These are phyloP conservation scores for Apostichopus parvimensis DNA, from an alignment of 35 echinoderm and acorn worm species.

Conservation along the genomic window DNA sequence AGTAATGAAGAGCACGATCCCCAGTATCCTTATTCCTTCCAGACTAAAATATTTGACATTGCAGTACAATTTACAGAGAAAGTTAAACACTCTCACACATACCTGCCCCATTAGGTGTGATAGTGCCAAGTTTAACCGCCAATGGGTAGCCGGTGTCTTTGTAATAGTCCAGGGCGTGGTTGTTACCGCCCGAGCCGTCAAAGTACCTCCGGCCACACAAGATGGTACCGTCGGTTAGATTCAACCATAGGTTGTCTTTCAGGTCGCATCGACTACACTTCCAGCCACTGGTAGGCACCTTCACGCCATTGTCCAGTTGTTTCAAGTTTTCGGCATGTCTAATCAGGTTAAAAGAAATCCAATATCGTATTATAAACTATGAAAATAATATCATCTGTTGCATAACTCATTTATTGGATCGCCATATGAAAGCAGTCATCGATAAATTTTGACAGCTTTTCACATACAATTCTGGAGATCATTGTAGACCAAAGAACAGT, in stretches of 20 bases:
- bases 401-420: too few species aligned
- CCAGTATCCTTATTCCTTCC: too few species aligned
- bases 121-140: conserved; percentile 92
- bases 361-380: too few species aligned
- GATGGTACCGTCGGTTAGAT: conserved; percentile 89
- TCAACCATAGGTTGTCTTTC: conserved; percentile 95
- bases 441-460: too few species aligned
- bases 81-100: neutral
- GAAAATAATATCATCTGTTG: too few species aligned
- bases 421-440: too few species aligned
- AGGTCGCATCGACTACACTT: conserved; percentile 90
- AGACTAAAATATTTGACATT: too few species aligned
- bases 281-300: conserved; percentile 90
- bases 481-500: too few species aligned
- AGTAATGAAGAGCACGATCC: too few species aligned
- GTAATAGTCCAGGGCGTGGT: conserved; percentile 91
- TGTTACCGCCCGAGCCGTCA: conserved; percentile 95
- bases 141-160: conserved; percentile 73
- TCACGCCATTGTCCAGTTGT: conserved; percentile 89
- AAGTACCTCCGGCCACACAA: conserved; percentile 90
- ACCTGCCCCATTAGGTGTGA: conserved; percentile 96
- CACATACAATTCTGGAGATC: too few species aligned
- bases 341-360: neutral
- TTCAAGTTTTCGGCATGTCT: conserved; percentile 84
- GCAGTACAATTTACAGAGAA: neutral